These are phyloP conservation scores for Ophion obscuratus DNA, from an alignment of 2,888 invertebrate genomes.

Conservation along the genomic window DNA sequence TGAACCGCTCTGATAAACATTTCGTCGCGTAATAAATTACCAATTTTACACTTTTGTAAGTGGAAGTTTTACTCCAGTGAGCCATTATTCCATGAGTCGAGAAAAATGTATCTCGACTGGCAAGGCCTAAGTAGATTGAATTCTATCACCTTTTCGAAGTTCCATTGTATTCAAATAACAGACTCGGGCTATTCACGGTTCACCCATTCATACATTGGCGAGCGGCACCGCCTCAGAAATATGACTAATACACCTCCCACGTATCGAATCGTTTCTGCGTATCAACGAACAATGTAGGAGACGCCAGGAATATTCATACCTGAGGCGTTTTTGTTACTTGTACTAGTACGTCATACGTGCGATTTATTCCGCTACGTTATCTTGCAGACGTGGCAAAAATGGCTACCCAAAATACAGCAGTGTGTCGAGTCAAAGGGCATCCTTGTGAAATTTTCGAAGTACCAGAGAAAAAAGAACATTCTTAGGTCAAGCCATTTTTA, in stretches of 20 bases:
- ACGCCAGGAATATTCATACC: slow-evolving; percentile 4
- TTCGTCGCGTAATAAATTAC: background rate
- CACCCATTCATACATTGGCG: background rate
- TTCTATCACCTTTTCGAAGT: background rate
- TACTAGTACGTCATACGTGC: slow-evolving; percentile 24
- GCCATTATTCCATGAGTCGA: background rate
- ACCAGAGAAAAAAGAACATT: no score
- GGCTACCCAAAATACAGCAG: slow-evolving; percentile 43
- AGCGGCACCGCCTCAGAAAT: background rate
- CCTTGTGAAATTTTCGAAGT: background rate
- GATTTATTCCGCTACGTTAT: slow-evolving; percentile 34
- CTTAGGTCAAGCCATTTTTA: no score
- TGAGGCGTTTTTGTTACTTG: background rate
- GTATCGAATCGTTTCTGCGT: background rate
- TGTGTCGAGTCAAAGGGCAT: background rate
- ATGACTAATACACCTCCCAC: slow-evolving; percentile 46
- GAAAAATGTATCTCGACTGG: background rate
- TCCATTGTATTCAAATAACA: background rate
- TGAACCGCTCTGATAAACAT: no score
- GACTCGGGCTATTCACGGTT: background rate
- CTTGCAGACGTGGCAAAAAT: background rate
- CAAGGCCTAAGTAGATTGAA: background rate
- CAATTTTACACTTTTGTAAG: background rate
- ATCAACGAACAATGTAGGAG: slow-evolving; percentile 12
- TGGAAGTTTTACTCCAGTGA: background rate